Conservation (phyloP, 2,888 invertebrate genomes). For the Trichogramma evanescens region DNA sequence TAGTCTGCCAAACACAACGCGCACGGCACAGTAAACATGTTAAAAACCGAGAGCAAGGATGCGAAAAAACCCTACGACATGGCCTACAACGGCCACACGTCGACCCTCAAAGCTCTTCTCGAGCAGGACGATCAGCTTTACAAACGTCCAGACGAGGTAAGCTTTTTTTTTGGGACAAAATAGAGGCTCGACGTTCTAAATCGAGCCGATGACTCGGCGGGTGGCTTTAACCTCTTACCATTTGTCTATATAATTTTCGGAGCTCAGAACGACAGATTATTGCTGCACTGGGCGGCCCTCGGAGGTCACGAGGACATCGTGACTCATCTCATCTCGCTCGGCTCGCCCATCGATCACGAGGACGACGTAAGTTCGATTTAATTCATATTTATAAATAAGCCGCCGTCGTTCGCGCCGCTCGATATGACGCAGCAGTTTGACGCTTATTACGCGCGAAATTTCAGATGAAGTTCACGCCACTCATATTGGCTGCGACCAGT, state of each 20-base stretch:
- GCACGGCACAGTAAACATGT: slow-evolving; percentile 4
- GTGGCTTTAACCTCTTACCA: slow-evolving; percentile 15
- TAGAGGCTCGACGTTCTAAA: background rate
- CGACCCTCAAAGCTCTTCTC: slow-evolving; percentile 58
- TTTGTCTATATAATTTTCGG: slow-evolving; percentile 15
- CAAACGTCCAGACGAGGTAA: slow-evolving; percentile 51
- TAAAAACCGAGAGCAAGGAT: background rate
- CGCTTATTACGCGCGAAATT: background rate
- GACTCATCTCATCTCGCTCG: slow-evolving; percentile 59
- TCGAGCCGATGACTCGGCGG: too few relatives aligned
- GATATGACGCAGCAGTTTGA: slow-evolving; percentile 11
- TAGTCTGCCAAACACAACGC: background rate
- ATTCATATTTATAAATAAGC: background rate
- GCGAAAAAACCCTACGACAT: slow-evolving; percentile 48
- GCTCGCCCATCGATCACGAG: slow-evolving; percentile 60
- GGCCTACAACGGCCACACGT: slow-evolving; percentile 67
- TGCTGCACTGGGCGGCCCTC: slow-evolving; percentile 74
- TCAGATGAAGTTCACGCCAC: slow-evolving; percentile 64
- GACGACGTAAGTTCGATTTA: slow-evolving; percentile 58
- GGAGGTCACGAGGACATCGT: slow-evolving; percentile 72
- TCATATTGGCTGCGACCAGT: slow-evolving; percentile 74
- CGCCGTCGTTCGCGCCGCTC: background rate
- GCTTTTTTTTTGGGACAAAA: slow-evolving; percentile 18
- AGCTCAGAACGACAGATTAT: slow-evolving; percentile 60
- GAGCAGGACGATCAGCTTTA: slow-evolving; percentile 52